These are phyloP conservation scores for Drosophila peninsularis DNA, from an alignment of 2,888 invertebrate genomes.

Conservation along the genomic window DNA sequence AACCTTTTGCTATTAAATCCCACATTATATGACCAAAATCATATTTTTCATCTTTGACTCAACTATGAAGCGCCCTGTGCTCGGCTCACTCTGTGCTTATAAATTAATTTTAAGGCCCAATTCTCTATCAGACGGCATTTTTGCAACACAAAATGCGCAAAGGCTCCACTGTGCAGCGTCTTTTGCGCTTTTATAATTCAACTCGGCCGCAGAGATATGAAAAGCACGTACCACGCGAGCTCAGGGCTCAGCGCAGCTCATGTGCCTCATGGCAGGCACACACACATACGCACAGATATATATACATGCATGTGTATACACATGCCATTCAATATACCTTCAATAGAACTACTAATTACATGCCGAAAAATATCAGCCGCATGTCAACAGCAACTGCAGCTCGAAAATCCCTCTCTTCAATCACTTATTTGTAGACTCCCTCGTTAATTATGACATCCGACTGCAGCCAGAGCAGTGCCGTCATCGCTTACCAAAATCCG, in stretches of 20 bases:
- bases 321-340: background rate
- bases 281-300: no score
- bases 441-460: constrained; percentile 24
- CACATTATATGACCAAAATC: no score
- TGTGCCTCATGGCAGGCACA: background rate
- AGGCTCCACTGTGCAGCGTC: background rate
- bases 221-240: constrained; percentile 6
- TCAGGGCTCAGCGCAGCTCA: background rate
- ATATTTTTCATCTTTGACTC: no score
- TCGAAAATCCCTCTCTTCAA: background rate
- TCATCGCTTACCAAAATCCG: constrained; percentile 21
- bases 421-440: constrained; percentile 39
- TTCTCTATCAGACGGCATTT: no score
- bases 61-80: no score
- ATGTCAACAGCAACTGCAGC: background rate
- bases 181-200: background rate
- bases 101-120: no score
- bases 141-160: no score
- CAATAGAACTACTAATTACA: constrained; percentile 6
- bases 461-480: constrained; percentile 1
- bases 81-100: no score
- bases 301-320: background rate
- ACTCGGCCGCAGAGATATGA: background rate
- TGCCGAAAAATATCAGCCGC: background rate
- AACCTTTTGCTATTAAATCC: no score